Evolutionary conservation across 2,113 vertebrate species (phyloP).

Genomic region (Actenoides hombroni): DNA sequence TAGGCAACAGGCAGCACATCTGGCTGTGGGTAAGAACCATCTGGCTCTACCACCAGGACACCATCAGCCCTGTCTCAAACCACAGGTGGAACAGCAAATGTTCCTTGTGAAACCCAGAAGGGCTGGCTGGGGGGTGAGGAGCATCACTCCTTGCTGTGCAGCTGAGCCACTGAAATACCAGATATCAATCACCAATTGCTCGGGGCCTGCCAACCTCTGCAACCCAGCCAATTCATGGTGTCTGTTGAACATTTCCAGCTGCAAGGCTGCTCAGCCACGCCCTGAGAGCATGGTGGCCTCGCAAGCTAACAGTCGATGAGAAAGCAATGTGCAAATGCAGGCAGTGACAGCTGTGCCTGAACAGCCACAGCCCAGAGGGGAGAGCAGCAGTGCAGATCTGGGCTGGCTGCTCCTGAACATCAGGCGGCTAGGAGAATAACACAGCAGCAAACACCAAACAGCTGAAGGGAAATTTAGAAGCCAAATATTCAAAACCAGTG

Average conservation of each 20-base stretch:
- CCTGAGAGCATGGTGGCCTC: neutral
- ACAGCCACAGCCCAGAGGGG: neutral
- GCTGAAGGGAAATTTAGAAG: neutral
- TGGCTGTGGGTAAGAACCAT: neutral
- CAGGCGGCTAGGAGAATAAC: neutral
- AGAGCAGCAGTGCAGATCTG: neutral
- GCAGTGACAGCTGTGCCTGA: neutral
- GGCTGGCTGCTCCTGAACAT: neutral
- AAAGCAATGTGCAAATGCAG: neutral
- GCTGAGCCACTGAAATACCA: neutral
- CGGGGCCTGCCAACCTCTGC: neutral
- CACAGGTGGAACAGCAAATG: neutral
- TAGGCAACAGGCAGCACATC: neutral
- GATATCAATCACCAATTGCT: accelerated
- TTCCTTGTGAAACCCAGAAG: neutral
- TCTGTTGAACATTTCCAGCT: neutral
- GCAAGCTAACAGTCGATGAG: neutral
- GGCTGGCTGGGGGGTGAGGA: neutral
- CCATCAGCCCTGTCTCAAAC: neutral
- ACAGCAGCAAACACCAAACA: neutral
- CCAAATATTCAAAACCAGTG: neutral
- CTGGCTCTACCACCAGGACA: neutral
- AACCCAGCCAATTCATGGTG: neutral
- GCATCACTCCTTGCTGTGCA: neutral
- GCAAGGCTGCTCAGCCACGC: neutral